phyloP scores from a whole-genome alignment of 2,797 vertebrate species.

The Tachyglossus aculeatus region DNA sequence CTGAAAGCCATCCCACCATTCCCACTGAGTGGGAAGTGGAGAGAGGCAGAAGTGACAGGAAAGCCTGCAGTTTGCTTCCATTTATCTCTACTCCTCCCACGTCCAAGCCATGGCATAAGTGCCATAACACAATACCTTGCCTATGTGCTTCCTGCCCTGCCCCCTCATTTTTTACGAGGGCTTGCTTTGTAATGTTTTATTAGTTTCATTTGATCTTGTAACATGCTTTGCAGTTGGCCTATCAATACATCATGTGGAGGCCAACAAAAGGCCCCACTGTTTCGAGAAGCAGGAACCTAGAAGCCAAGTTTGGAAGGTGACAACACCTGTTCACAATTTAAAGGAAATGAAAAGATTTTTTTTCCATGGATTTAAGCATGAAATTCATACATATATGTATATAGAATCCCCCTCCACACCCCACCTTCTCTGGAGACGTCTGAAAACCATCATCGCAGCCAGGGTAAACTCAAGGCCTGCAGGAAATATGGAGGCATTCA shows the following conservation, averaged over 20 bases:
- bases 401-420: constrained; percentile 26
- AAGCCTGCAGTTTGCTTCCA: neutral
- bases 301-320: constrained; percentile 67
- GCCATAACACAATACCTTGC: constrained; percentile 38
- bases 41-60: constrained; percentile 28
- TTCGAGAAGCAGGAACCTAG: constrained; percentile 57
- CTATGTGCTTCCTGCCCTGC: constrained; percentile 45
- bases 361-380: constrained; percentile 59
- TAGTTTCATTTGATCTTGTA: constrained; percentile 65
- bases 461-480: constrained; percentile 47
- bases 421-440: constrained; percentile 51
- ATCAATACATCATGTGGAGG: constrained; percentile 68
- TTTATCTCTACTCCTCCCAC: constrained; percentile 17
- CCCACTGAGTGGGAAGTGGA: neutral
- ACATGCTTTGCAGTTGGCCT: constrained; percentile 50
- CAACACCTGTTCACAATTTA: constrained; percentile 76
- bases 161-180: constrained; percentile 48
- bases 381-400: constrained; percentile 57
- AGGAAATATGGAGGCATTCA: constrained; percentile 68
- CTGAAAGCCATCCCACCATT: constrained; percentile 22
- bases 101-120: constrained; percentile 26
- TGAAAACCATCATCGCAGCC: constrained; percentile 52
- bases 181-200: constrained; percentile 60
- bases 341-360: constrained; percentile 76
- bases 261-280: constrained; percentile 71